Evolutionary conservation across 37 sponge, comb jelly and placozoan species (phyloP).

Genomic region (Ianthella basta): DNA sequence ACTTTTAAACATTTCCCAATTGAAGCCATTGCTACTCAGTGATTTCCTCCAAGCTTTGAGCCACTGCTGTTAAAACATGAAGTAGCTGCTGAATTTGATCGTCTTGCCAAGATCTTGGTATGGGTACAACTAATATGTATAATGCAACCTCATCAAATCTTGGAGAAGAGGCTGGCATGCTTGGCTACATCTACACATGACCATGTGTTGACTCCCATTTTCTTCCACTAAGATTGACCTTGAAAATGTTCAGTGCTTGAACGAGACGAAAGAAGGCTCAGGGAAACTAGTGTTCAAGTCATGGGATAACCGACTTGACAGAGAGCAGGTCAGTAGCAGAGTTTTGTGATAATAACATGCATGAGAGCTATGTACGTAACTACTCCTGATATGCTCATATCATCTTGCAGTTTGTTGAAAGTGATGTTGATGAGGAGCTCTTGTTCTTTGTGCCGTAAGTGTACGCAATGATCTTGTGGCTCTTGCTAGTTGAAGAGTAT

Average conservation of each 20-base stretch:
- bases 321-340: slow-evolving; percentile 41
- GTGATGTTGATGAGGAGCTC: slow-evolving; percentile 95
- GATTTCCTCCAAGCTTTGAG: too few species aligned
- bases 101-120: too few species aligned
- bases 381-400: neutral
- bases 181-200: too few species aligned
- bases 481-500: neutral
- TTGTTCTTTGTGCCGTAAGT: slow-evolving; percentile 93
- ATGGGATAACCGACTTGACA: slow-evolving; percentile 91
- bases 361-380: neutral
- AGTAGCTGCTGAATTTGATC: too few species aligned
- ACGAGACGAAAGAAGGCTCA: slow-evolving; percentile 87
- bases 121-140: too few species aligned
- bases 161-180: too few species aligned
- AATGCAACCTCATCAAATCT: too few species aligned
- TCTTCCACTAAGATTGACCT: slow-evolving; percentile 72
- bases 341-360: neutral
- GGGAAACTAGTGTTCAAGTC: slow-evolving; percentile 92
- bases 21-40: too few species aligned
- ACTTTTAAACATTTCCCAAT: too few species aligned
- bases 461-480: neutral
- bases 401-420: slow-evolving; percentile 87
- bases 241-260: slow-evolving; percentile 84
- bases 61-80: too few species aligned
- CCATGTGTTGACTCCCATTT: too few species aligned